These are phyloP conservation scores for Myzus persicae DNA, from an alignment of 1,140 invertebrate species.

Conservation along the genomic window DNA sequence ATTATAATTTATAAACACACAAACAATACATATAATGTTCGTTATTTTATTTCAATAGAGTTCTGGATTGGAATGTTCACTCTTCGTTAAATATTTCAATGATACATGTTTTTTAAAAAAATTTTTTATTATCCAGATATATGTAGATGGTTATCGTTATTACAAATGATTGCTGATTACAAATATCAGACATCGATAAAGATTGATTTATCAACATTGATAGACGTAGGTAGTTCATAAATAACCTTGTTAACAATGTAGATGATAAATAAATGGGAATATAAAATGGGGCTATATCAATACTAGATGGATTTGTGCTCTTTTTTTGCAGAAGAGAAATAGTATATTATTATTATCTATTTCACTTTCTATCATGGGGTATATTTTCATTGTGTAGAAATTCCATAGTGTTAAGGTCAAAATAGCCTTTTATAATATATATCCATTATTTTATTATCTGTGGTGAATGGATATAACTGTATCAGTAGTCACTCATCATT, in stretches of 20 bases:
- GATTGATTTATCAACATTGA: neutral
- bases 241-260: neutral
- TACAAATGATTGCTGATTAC: neutral
- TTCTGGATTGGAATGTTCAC: neutral
- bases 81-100: neutral
- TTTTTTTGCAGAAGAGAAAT: neutral
- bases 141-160: too few relatives aligned
- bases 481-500: too few relatives aligned
- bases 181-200: neutral
- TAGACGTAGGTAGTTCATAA: neutral
- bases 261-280: neutral
- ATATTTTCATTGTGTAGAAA: too few relatives aligned
- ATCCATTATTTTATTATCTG: too few relatives aligned
- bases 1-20: neutral
- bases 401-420: too few relatives aligned
- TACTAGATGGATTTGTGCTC: neutral
- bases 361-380: neutral
- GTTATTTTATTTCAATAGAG: neutral
- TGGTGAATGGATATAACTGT: too few relatives aligned
- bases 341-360: neutral
- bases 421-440: too few relatives aligned
- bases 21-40: neutral
- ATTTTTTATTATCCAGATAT: neutral
- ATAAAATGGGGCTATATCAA: accelerated
- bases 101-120: too few relatives aligned